Percentiles rank a stretch among this genome's conserved stretches.
These are phyloP conservation scores for Agonum fuliginosum DNA, from an alignment of 2,888 invertebrate species.

Conservation along the genomic window DNA sequence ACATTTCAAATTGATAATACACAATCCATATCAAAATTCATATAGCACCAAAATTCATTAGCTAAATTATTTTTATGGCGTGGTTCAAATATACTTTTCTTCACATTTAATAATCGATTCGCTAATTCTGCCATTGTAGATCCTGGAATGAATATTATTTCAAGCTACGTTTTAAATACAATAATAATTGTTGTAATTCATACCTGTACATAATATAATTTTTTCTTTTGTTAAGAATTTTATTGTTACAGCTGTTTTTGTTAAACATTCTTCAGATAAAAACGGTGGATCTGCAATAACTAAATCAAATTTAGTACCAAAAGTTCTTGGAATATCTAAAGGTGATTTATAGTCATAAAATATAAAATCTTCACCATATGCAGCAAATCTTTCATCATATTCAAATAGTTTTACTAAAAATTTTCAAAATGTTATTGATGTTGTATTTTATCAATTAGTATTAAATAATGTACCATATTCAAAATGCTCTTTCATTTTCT, in stretches of 20 bases:
- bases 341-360: conserved; percentile 93
- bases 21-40: conserved; percentile 87
- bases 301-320: conserved; percentile 81
- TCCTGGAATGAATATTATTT: conserved; percentile 73
- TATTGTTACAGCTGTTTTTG: conserved; percentile 87
- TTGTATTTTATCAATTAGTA: background rate
- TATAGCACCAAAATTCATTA: conserved; percentile 93
- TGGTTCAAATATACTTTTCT: conserved; percentile 83
- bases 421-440: conserved; percentile 62
- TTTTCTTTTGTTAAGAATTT: conserved; percentile 83
- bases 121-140: conserved; percentile 86
- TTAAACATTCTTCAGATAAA: conserved; percentile 92
- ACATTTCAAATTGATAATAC: conserved; percentile 61
- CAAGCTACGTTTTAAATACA: conserved; percentile 12
- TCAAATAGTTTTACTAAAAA: conserved; percentile 85
- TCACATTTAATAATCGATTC: conserved; percentile 77
- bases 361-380: conserved; percentile 85
- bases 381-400: conserved; percentile 88
- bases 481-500: conserved; percentile 76
- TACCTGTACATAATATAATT: conserved; percentile 92
- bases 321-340: conserved; percentile 78
- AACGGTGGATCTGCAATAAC: conserved; percentile 97
- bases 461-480: conserved; percentile 65
- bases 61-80: conserved; percentile 91
- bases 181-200: conserved; percentile 19